Percentiles rank a stretch among this genome's conserved stretches.
These are phyloP conservation scores for Halotydeus destructor DNA, from an alignment of 1,140 invertebrate species.

Conservation along the genomic window DNA sequence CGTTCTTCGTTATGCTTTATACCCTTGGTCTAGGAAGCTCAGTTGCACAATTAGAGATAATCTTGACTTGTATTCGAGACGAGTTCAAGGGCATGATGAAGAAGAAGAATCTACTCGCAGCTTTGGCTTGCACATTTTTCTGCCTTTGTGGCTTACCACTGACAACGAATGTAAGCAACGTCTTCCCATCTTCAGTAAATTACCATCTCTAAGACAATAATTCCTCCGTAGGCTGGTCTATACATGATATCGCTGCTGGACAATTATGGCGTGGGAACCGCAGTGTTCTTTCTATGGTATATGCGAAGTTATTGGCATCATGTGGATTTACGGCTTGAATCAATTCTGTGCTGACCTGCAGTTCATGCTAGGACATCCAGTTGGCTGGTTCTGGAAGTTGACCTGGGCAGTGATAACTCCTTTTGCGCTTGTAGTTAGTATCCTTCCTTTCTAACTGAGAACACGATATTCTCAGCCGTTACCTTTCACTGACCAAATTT, in stretches of 20 bases:
- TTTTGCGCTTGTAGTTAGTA: slow-evolving; percentile 36
- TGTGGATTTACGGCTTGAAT: slow-evolving; percentile 49
- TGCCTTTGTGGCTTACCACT: slow-evolving; percentile 39
- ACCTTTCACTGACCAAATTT: too few species aligned
- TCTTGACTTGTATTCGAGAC: slow-evolving; percentile 46
- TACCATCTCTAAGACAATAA: not conserved
- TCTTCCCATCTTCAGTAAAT: not conserved
- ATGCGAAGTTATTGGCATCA: slow-evolving; percentile 41
- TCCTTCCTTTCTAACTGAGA: too few species aligned
- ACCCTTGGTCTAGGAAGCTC: slow-evolving; percentile 38
- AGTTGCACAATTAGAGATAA: slow-evolving; percentile 22
- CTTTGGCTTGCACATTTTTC: slow-evolving; percentile 33
- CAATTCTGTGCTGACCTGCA: slow-evolving; percentile 49
- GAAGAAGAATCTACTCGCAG: slow-evolving; percentile 37
- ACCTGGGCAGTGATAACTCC: slow-evolving; percentile 55
- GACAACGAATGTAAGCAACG: slow-evolving; percentile 17
- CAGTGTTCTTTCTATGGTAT: slow-evolving; percentile 50
- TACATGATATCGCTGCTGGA: slow-evolving; percentile 64
- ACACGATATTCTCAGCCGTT: too few species aligned
- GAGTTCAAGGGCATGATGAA: slow-evolving; percentile 35
- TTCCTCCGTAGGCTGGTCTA: slow-evolving; percentile 50
- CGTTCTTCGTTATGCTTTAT: slow-evolving; percentile 89
- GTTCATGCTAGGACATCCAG: slow-evolving; percentile 48
- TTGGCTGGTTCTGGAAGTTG: slow-evolving; percentile 49
- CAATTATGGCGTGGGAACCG: slow-evolving; percentile 56